Conservation (phyloP, 1,140 invertebrate species). For the Coptotermes formosanus region DNA sequence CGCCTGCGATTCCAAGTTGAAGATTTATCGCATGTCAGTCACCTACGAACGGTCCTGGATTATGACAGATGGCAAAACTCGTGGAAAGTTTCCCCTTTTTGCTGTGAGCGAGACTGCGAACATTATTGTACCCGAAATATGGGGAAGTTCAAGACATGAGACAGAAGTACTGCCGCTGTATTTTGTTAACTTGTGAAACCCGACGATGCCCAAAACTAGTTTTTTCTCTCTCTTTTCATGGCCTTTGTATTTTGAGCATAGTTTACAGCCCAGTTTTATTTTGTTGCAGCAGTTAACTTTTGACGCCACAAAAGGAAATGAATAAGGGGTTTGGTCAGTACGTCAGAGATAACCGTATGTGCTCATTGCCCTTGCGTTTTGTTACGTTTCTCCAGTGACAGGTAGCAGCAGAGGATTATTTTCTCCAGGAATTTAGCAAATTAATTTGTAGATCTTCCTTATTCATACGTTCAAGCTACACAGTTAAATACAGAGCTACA, state of each 20-base stretch:
- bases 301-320: background rate
- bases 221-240: background rate
- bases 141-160: background rate
- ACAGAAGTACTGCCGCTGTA: background rate
- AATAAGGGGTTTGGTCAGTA: background rate
- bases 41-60: background rate
- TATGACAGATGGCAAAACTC: background rate
- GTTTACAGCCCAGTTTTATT: background rate
- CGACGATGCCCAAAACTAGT: background rate
- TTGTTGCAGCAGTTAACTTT: background rate
- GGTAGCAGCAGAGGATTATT: no score
- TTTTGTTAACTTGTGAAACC: background rate
- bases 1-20: no score
- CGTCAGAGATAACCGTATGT: background rate
- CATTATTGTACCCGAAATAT: background rate
- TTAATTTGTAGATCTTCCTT: no score
- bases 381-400: background rate
- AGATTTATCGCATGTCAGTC: no score
- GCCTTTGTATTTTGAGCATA: background rate
- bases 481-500: no score
- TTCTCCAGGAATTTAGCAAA: no score
- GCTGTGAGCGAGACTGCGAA: background rate
- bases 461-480: no score
- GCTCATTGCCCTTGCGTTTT: background rate
- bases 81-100: background rate